Percentiles rank a stretch among this genome's conserved stretches.
Conservation (phyloP, 2,888 invertebrate genomes). For the Nomada flava region DNA sequence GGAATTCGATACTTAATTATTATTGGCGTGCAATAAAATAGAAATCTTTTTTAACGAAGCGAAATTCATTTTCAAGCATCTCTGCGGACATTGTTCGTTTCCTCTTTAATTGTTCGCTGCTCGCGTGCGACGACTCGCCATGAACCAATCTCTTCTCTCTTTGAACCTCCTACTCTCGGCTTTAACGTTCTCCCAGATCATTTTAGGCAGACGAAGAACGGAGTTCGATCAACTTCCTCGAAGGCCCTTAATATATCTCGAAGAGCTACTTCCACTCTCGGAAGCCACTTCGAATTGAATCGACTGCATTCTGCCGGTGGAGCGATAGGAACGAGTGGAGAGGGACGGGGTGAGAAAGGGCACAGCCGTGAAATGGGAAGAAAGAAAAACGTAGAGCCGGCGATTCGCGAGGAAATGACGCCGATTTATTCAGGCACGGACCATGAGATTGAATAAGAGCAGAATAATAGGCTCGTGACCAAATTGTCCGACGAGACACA, state of each 20-base stretch:
- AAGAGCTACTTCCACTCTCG: constrained; percentile 62
- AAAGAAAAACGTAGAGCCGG: constrained; percentile 66
- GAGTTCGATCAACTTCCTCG: constrained; percentile 49
- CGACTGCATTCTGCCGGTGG: constrained; percentile 59
- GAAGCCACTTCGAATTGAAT: constrained; percentile 72
- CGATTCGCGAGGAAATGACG: constrained; percentile 71
- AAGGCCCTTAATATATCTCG: constrained; percentile 66
- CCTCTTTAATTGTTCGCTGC: not conserved
- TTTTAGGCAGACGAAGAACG: constrained; percentile 43
- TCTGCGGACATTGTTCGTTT: no score
- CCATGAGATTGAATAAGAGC: constrained; percentile 75
- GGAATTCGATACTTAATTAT: no score
- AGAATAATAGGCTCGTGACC: constrained; percentile 74
- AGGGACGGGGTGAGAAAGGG: constrained; percentile 43
- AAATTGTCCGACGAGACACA: constrained; percentile 68
- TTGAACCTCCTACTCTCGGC: constrained; percentile 31
- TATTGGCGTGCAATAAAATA: no score
- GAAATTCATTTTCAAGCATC: no score
- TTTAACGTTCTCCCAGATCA: constrained; percentile 55
- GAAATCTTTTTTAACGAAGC: no score
- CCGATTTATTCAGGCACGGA: constrained; percentile 75
- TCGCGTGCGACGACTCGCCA: constrained; percentile 10
- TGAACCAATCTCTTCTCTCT: constrained; percentile 35
- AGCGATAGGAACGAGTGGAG: constrained; percentile 2
- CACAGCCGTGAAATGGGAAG: constrained; percentile 58